These are phyloP conservation scores for Nomada fucata DNA, from an alignment of 2,888 invertebrate genomes.

Conservation along the genomic window DNA sequence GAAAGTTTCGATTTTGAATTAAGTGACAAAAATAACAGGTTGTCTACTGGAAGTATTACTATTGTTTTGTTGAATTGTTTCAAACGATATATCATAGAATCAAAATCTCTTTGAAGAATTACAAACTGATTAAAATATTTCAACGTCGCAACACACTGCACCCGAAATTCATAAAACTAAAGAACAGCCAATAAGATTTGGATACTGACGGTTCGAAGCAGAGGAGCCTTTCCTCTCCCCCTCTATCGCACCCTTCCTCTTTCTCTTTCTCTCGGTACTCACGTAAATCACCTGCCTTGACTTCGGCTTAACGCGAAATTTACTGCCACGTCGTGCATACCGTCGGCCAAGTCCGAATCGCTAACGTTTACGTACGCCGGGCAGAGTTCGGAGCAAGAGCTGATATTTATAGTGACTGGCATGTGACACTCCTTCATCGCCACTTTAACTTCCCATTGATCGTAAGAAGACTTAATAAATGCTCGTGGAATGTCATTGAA, in stretches of 20 bases:
- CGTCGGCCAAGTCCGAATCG: constrained; percentile 67
- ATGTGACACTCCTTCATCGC: constrained; percentile 46
- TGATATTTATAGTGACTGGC: constrained; percentile 62
- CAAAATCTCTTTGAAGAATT: neutral
- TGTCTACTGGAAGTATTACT: no score
- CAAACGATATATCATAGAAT: neutral
- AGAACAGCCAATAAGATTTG: constrained; percentile 60
- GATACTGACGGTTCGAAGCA: constrained; percentile 59
- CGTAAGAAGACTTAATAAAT: constrained; percentile 32
- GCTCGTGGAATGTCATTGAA: neutral
- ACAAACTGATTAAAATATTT: constrained; percentile 11
- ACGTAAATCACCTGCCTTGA: constrained; percentile 77
- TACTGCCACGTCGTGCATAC: constrained; percentile 73
- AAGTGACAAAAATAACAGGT: no score
- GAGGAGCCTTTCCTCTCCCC: constrained; percentile 46
- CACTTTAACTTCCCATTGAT: constrained; percentile 58
- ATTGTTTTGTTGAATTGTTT: no score
- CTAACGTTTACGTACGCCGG: constrained; percentile 70
- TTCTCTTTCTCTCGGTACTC: constrained; percentile 63
- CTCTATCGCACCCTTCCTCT: constrained; percentile 29
- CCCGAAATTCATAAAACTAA: constrained; percentile 28
- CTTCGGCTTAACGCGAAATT: constrained; percentile 79
- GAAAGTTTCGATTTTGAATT: neutral
- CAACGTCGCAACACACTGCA: constrained; percentile 5
- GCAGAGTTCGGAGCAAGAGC: constrained; percentile 32